These are phyloP conservation scores for Enchytraeus crypticus DNA, from an alignment of 2,888 invertebrate genomes.

Conservation along the genomic window DNA sequence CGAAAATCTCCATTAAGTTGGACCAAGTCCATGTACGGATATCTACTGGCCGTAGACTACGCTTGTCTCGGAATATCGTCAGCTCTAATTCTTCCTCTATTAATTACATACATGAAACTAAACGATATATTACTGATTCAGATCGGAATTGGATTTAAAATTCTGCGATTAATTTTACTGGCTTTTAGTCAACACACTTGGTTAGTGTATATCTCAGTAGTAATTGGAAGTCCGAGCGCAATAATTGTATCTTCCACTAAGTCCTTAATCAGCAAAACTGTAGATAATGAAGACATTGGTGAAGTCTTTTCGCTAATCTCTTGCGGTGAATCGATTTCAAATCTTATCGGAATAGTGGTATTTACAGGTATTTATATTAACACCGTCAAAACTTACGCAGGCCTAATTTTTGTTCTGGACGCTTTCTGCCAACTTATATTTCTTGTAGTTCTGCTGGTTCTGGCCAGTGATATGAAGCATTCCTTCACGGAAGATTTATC, in stretches of 20 bases:
- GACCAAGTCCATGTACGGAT: slow-evolving; percentile 41
- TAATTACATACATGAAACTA: slow-evolving; percentile 33
- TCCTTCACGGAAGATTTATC: too few relatives aligned
- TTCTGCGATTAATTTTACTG: slow-evolving; percentile 36
- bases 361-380: slow-evolving; percentile 43
- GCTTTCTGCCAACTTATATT: too few relatives aligned
- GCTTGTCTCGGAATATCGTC: slow-evolving; percentile 43
- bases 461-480: too few relatives aligned
- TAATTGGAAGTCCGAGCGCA: slow-evolving; percentile 40
- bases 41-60: slow-evolving; percentile 44
- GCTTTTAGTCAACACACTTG: too few relatives aligned
- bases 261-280: slow-evolving; percentile 43
- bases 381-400: slow-evolving; percentile 37
- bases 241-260: slow-evolving; percentile 39
- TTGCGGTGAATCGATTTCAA: slow-evolving; percentile 41
- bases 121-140: slow-evolving; percentile 39
- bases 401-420: slow-evolving; percentile 38
- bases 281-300: slow-evolving; percentile 41
- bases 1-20: slow-evolving; percentile 39
- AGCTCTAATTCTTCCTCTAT: slow-evolving; percentile 39
- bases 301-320: slow-evolving; percentile 43
- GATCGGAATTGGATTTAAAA: slow-evolving; percentile 39
- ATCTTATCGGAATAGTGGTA: slow-evolving; percentile 37
- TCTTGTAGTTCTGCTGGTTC: too few relatives aligned
- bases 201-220: slow-evolving; percentile 41